phyloP scores from a whole-genome alignment of 2,113 vertebrate species.

The Zosterops borbonicus region DNA sequence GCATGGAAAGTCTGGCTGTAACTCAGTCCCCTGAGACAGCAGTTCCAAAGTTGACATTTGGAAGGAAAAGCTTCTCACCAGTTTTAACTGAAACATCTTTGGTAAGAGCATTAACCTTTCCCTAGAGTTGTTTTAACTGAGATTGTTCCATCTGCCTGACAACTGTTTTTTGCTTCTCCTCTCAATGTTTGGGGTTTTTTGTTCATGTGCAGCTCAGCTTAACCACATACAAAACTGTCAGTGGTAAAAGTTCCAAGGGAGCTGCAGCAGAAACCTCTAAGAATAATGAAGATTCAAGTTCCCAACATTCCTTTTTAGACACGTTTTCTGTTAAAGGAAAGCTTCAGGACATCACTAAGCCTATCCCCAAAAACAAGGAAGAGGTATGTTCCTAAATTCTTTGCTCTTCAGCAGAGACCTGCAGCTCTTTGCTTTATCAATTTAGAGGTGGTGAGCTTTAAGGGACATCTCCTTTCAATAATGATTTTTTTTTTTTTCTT shows the following conservation, averaged over 20 bases:
- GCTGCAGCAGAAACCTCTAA: too few species aligned
- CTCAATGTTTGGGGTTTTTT: not conserved
- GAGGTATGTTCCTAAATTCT: not conserved
- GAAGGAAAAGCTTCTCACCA: slow-evolving; percentile 55
- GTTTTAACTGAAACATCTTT: slow-evolving; percentile 27
- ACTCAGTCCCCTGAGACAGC: not conserved
- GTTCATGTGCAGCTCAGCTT: slow-evolving; percentile 37
- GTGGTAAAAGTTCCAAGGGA: too few species aligned
- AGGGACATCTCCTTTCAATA: not conserved
- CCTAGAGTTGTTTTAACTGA: not conserved
- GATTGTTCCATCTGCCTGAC: not conserved
- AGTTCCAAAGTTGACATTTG: not conserved
- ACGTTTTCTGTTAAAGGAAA: too few species aligned
- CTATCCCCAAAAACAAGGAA: not conserved
- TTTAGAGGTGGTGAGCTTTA: not conserved
- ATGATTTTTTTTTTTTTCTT: not conserved
- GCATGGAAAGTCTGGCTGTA: not conserved
- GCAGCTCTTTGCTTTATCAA: not conserved
- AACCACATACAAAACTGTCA: not conserved
- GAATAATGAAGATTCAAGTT: too few species aligned
- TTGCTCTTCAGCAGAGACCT: not conserved
- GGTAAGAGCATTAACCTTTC: slow-evolving; percentile 58
- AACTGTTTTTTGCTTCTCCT: not conserved
- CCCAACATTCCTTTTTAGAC: too few species aligned
- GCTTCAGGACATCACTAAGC: too few species aligned